Conservation (phyloP, 1,140 invertebrate genomes). For the Temnothorax curvispinosus region DNA sequence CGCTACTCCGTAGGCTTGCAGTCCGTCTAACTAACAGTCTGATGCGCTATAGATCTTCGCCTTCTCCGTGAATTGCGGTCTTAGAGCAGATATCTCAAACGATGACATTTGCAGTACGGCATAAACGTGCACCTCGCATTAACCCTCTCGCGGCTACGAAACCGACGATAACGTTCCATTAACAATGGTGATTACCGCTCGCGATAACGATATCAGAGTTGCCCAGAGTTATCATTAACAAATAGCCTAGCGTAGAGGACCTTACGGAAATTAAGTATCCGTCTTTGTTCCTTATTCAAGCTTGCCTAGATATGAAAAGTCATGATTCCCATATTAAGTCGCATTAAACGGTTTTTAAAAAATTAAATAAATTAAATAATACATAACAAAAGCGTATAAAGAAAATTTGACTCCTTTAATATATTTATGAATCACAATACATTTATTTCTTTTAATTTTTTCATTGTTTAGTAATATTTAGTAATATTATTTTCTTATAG, state of each 20-base stretch:
- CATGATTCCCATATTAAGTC: not conserved
- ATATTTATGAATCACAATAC: not conserved
- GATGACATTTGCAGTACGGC: conserved; percentile 46
- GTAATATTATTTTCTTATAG: not conserved
- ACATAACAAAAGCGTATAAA: not conserved
- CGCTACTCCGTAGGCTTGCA: conserved; percentile 24
- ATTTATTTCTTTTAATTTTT: not conserved
- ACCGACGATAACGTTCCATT: conserved; percentile 46
- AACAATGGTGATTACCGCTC: conserved; percentile 35
- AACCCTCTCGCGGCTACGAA: not conserved
- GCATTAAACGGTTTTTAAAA: not conserved
- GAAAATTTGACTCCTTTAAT: not conserved
- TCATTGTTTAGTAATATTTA: not conserved
- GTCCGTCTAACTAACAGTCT: conserved; percentile 35
- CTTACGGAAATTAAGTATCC: not conserved
- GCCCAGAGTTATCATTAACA: conserved; percentile 17
- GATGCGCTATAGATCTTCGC: conserved; percentile 14
- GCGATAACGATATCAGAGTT: conserved; percentile 36
- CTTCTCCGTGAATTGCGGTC: conserved; percentile 52
- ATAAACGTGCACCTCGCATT: conserved; percentile 43
- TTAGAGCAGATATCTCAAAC: conserved; percentile 58
- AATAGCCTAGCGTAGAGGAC: not conserved
- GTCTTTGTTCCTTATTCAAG: not conserved
- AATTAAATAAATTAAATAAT: not conserved
- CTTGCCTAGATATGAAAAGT: not conserved